Conservation (phyloP, 2,888 invertebrate genomes). For the Ormyrus thymus region DNA sequence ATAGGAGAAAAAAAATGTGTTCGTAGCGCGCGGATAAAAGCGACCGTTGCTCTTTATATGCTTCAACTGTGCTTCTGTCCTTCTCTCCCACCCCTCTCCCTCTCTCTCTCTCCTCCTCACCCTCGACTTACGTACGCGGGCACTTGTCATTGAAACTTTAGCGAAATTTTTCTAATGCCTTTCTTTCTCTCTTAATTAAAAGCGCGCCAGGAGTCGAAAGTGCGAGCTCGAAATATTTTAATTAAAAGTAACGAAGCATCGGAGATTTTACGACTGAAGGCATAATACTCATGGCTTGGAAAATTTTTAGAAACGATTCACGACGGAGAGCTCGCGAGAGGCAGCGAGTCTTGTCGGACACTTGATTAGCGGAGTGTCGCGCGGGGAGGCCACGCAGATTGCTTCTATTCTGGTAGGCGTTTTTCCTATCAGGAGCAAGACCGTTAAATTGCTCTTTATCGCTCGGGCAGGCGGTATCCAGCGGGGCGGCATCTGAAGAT, state of each 20-base stretch:
- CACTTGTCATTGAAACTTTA: slow-evolving; percentile 27
- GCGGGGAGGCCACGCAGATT: slow-evolving; percentile 14
- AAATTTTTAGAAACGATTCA: no score
- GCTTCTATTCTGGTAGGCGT: slow-evolving; percentile 69
- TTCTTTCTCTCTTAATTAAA: no score
- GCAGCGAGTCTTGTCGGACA: neutral
- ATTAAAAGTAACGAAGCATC: no score
- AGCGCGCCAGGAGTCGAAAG: no score
- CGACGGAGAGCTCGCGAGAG: no score
- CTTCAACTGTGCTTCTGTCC: slow-evolving; percentile 10
- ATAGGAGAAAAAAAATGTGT: slow-evolving; percentile 10
- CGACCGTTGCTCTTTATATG: slow-evolving; percentile 20
- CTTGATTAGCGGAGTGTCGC: neutral
- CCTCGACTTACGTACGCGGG: neutral
- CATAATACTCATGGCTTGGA: no score
- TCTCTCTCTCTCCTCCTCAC: neutral
- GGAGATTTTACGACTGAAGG: no score
- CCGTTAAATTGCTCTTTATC: slow-evolving; percentile 68
- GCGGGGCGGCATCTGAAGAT: slow-evolving; percentile 67
- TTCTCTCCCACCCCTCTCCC: neutral
- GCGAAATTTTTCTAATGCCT: slow-evolving; percentile 12
- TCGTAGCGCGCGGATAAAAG: neutral
- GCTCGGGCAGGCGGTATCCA: slow-evolving; percentile 54
- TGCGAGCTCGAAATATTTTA: no score
- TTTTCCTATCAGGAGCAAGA: slow-evolving; percentile 69